A percentile compares a stretch with the other conserved stretches of the same genome.
Evolutionary conservation across 2,888 invertebrate species (phyloP).

Genomic region (Cryptocephalus moraei): DNA sequence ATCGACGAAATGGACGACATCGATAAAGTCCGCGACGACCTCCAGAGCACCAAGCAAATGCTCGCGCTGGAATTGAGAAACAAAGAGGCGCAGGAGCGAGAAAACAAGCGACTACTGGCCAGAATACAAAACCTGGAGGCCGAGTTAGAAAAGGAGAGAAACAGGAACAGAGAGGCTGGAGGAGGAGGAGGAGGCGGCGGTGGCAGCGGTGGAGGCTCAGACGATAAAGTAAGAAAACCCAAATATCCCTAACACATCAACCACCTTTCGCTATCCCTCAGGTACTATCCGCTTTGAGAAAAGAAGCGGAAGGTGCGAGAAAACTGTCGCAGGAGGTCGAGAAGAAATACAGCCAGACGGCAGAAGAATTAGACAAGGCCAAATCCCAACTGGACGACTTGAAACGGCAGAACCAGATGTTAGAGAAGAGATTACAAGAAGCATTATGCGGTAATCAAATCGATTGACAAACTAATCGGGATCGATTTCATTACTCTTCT

Average conservation of each 20-base stretch:
- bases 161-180: constrained; percentile 19
- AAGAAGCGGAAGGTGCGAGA: constrained; percentile 66
- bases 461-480: background rate
- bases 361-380: constrained; percentile 65
- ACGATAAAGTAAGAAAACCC: constrained; percentile 29
- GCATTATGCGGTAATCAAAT: constrained; percentile 38
- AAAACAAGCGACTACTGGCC: constrained; percentile 73
- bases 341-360: constrained; percentile 64
- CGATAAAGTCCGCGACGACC: constrained; percentile 79
- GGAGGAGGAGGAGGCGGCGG: constrained; percentile 13
- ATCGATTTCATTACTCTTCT: background rate
- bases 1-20: constrained; percentile 86
- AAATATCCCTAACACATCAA: background rate
- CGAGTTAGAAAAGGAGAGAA: constrained; percentile 58
- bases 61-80: constrained; percentile 75
- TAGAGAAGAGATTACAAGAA: constrained; percentile 68
- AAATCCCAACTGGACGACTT: constrained; percentile 70
- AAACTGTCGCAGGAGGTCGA: constrained; percentile 73
- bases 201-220: constrained; percentile 16
- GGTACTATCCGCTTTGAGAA: constrained; percentile 57
- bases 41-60: constrained; percentile 87
- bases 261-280: constrained; percentile 7
- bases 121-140: constrained; percentile 73
- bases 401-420: constrained; percentile 61
- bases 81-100: constrained; percentile 67